phyloP scores from a whole-genome alignment of 2,797 vertebrate species.

The Hemitrygon akajei region DNA sequence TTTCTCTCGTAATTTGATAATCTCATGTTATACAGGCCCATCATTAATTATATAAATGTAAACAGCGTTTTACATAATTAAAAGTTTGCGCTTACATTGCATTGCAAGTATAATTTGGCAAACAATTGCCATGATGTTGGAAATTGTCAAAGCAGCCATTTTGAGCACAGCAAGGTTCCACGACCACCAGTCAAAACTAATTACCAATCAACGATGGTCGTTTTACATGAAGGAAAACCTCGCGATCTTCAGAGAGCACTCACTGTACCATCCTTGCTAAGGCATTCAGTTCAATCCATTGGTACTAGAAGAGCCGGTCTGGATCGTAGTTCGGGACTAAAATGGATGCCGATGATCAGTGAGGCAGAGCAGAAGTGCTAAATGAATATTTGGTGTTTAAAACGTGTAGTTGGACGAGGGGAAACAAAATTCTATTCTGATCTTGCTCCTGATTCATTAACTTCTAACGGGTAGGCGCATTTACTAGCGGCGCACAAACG shows the following conservation, averaged over 20 bases:
- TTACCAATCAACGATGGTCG: neutral
- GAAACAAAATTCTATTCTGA: neutral
- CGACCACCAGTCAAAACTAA: neutral
- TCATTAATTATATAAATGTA: neutral
- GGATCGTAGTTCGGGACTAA: neutral
- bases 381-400: neutral
- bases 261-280: neutral
- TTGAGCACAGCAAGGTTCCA: conserved; percentile 20
- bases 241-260: neutral
- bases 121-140: neutral
- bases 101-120: neutral
- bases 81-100: neutral
- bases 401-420: neutral
- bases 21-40: neutral
- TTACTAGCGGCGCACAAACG: no score
- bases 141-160: neutral
- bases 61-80: no score
- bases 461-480: neutral
- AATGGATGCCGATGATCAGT: neutral
- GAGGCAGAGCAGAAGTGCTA: no score
- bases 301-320: neutral
- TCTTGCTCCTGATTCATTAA: neutral
- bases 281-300: neutral
- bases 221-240: neutral
- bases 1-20: neutral